Conservation (phyloP, 2,113 vertebrate genomes). For the Toxotes jaculatrix region DNA sequence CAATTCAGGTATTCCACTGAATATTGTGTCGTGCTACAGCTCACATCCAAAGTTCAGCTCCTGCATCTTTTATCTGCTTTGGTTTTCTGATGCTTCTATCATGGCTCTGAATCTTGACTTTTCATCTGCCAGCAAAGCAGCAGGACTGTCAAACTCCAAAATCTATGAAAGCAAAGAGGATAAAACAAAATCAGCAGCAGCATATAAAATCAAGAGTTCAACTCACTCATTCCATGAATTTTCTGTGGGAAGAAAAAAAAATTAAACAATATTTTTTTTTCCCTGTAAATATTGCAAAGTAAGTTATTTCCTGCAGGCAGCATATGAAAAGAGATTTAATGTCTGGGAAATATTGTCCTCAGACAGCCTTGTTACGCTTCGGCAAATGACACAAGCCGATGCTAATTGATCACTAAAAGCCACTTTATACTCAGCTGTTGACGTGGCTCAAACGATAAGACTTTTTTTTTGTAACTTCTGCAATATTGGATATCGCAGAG, state of each 20-base stretch:
- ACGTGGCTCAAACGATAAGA: constrained; percentile 13
- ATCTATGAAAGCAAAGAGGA: constrained; percentile 84
- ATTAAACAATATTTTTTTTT: background rate
- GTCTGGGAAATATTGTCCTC: constrained; percentile 19
- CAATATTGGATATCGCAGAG: background rate
- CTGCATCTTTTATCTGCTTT: constrained; percentile 56
- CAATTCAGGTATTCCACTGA: constrained; percentile 34
- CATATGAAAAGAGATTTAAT: constrained; percentile 32
- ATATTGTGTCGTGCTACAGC: constrained; percentile 3
- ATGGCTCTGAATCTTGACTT: constrained; percentile 94
- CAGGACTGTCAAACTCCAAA: constrained; percentile 94
- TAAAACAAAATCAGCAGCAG: constrained; percentile 34
- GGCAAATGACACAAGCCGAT: background rate
- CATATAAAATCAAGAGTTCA: constrained; percentile 16
- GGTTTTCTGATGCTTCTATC: constrained; percentile 89
- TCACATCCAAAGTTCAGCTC: constrained; percentile 41
- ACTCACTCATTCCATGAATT: constrained; percentile 14
- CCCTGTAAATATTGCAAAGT: constrained; percentile 1
- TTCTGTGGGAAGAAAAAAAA: constrained; percentile 8
- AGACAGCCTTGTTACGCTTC: constrained; percentile 33
- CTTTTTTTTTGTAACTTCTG: too few relatives aligned
- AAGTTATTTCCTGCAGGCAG: constrained; percentile 23
- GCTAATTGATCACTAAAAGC: constrained; percentile 1
- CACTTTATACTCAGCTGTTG: background rate
- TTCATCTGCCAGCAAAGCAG: constrained; percentile 92